Evolutionary conservation across 2,113 vertebrate genomes (phyloP).

Genomic region (Oncorhynchus keta): DNA sequence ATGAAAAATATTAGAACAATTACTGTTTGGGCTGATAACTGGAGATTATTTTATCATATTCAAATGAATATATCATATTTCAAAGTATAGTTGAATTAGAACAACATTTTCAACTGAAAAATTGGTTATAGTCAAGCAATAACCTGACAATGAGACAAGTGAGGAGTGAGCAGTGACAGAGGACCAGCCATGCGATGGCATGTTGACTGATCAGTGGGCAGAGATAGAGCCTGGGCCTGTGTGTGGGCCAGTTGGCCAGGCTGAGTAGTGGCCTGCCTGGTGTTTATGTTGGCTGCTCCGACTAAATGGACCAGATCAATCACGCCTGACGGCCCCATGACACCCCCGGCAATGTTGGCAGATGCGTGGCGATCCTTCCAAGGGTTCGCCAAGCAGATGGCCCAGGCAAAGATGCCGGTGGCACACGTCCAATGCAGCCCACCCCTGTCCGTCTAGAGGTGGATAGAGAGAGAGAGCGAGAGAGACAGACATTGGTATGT

Average conservation of each 20-base stretch:
- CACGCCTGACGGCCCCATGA: conserved; percentile 72
- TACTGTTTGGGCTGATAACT: too few species aligned
- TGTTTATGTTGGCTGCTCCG: conserved; percentile 71
- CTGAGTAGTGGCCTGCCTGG: conserved; percentile 22
- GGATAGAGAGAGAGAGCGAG: too few species aligned
- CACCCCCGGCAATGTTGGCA: conserved; percentile 68
- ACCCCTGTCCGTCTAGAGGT: conserved; percentile 37
- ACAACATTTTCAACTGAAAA: too few species aligned
- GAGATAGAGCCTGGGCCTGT: conserved; percentile 51
- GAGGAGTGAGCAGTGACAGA: conserved; percentile 25
- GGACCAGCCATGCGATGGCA: conserved; percentile 28
- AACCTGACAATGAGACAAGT: not conserved
- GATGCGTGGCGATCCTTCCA: conserved; percentile 53
- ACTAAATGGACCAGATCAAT: conserved; percentile 84
- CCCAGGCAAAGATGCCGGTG: conserved; percentile 65
- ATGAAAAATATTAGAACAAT: too few species aligned
- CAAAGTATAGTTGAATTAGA: too few species aligned
- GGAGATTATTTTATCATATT: too few species aligned
- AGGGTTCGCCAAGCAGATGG: conserved; percentile 77
- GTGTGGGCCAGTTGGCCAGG: conserved; percentile 61
- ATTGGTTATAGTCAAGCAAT: too few species aligned
- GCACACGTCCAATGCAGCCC: conserved; percentile 55
- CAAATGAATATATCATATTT: too few species aligned
- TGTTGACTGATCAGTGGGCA: conserved; percentile 19
- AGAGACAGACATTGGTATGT: not conserved